phyloP scores from a whole-genome alignment of 2,888 invertebrate genomes.

The Nymphalis polychloros region DNA sequence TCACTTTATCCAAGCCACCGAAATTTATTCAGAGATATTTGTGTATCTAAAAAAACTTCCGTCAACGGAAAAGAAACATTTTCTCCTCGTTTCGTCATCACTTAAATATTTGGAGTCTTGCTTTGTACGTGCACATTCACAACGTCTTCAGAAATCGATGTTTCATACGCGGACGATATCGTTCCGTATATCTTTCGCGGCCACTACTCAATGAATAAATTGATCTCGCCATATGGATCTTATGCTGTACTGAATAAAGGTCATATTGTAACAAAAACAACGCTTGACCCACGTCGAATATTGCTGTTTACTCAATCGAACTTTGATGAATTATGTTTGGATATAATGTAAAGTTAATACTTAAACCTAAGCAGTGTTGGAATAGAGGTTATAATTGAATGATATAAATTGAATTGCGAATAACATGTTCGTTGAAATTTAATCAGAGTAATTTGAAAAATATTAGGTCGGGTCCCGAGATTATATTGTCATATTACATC shows the following conservation, averaged over 20 bases:
- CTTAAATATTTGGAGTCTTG: neutral
- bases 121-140: slow-evolving; percentile 10
- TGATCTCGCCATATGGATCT: neutral
- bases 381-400: neutral
- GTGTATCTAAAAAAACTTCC: no score
- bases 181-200: slow-evolving; percentile 6
- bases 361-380: neutral
- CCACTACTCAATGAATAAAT: slow-evolving; percentile 4
- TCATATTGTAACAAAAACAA: neutral
- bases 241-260: neutral
- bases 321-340: slow-evolving; percentile 11
- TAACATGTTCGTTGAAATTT: no score
- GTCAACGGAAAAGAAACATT: neutral
- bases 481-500: no score
- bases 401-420: neutral
- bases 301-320: slow-evolving; percentile 7
- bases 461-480: no score
- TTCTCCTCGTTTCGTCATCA: neutral
- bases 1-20: no score
- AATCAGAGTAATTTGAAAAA: neutral
- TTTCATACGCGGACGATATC: slow-evolving; percentile 16
- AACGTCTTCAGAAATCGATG: slow-evolving; percentile 19
- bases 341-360: slow-evolving; percentile 3
- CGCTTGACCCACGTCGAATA: slow-evolving; percentile 1
- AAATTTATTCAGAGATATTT: no score